Base-by-base conservation (phyloP, 2,113 vertebrate species). In the Cololabis saira region DNA sequence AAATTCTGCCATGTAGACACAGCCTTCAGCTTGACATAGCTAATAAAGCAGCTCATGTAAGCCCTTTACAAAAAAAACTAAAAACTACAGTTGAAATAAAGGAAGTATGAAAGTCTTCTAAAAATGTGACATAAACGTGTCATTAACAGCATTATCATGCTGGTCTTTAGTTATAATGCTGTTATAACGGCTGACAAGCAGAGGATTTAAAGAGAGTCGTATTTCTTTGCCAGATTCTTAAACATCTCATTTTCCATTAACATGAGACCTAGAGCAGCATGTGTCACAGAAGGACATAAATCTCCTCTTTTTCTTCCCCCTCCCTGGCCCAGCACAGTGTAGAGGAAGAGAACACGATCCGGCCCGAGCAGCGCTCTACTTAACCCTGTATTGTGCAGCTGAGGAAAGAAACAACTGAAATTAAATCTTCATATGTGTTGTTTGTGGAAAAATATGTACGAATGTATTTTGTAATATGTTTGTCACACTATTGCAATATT, bases 171-270 rank as follows among this genome's bases (percentile, higher is more conserved):
- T 88, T 84, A 84, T 83, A 84, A 90, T 79, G 66, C 89, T 70
- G 74, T 86, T 87, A 83, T 78, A 72, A 54, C 75, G 76, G 74
- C 76, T 86, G 87, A 87, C 83, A 86, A 81, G 80, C 66, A 70
- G 63, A 83, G 81, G 79, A 83, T 90, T 90, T 89, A 87, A 88
- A 83, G 83, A 83, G 82, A 83, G 78, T 75, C 74, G 78, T 90
- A 88, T 89, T 90, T 89, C 86, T 88, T 76, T 84, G 85, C 73
- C 88, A 87, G 86, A 89, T 78, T 90, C 79, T 87, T 91, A 87
- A 89, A 90, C 86, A 90, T 90, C 86, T 87, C 76, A 87, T 92
- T 90, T 90, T 89, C 90, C 87, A 92, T 90, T 90, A 88, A 90
- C 89, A 89, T 88, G 82, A 90, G 81, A 89, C 89, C 79, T 70